Evolutionary conservation across 1,140 invertebrate genomes (phyloP).

Genomic region (Drosophila watanabei): DNA sequence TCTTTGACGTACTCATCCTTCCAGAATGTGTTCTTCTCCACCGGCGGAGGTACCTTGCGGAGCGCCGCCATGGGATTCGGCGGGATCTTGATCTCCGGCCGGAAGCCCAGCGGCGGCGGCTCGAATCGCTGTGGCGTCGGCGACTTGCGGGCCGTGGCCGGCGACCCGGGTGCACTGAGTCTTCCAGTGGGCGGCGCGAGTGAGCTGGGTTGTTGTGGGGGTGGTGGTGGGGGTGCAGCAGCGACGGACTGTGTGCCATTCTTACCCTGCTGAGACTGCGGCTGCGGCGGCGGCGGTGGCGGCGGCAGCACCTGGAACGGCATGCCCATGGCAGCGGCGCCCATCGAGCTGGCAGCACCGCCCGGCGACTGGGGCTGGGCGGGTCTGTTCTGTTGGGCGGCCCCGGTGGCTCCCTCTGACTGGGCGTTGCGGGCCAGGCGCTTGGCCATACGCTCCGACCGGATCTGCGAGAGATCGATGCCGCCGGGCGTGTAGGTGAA

Average conservation of each 20-base stretch:
- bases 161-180: constrained; percentile 78
- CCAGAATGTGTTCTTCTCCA: constrained; percentile 85
- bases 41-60: constrained; percentile 86
- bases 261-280: constrained; percentile 69
- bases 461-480: constrained; percentile 95
- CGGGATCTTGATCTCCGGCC: constrained; percentile 90
- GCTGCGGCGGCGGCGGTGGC: constrained; percentile 86
- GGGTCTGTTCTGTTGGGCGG: constrained; percentile 80
- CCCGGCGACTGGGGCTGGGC: constrained; percentile 77
- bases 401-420: constrained; percentile 86
- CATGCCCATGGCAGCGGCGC: constrained; percentile 87
- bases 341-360: constrained; percentile 67
- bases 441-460: constrained; percentile 95
- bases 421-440: constrained; percentile 87
- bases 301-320: constrained; percentile 90
- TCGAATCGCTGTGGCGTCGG: constrained; percentile 85
- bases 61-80: constrained; percentile 88
- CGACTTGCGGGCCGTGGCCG: constrained; percentile 85
- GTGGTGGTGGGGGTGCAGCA: constrained; percentile 87
- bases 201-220: constrained; percentile 86
- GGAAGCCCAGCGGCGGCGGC: constrained; percentile 85
- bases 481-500: constrained; percentile 98
- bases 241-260: constrained; percentile 60
- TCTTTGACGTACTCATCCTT: constrained; percentile 85
- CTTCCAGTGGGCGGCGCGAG: constrained; percentile 80